A percentile compares a stretch with the other conserved stretches of the same genome.
phyloP scores from a whole-genome alignment of 2,797 vertebrate species.

The Pristis pectinata region DNA sequence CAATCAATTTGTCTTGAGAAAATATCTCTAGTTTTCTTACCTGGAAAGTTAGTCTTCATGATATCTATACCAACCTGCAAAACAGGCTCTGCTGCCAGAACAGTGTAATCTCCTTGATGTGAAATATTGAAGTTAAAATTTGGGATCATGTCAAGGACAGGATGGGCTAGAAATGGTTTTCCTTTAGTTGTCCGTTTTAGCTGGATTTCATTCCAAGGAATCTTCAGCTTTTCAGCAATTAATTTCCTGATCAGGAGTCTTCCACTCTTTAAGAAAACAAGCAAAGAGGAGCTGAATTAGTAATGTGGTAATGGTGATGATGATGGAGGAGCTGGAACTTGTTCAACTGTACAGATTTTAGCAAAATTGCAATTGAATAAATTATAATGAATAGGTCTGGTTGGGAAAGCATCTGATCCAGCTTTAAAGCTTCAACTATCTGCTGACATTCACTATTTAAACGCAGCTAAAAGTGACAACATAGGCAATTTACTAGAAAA shows the following conservation, averaged over 20 bases:
- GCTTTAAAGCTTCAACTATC: neutral
- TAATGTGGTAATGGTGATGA: neutral
- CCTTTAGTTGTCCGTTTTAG: conserved; percentile 79
- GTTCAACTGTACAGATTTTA: neutral
- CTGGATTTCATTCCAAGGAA: conserved; percentile 84
- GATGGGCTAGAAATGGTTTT: conserved; percentile 76
- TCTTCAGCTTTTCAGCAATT: conserved; percentile 72
- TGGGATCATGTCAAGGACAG: conserved; percentile 43
- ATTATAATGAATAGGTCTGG: neutral
- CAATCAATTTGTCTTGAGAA: neutral
- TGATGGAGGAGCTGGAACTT: too few species aligned
- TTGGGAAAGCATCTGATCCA: neutral
- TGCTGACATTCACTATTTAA: neutral
- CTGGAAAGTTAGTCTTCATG: conserved; percentile 86
- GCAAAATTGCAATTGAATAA: too few species aligned
- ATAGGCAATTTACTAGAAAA: neutral
- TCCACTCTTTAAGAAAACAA: conserved; percentile 63
- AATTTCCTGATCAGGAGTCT: conserved; percentile 84
- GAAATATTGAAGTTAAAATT: conserved; percentile 87
- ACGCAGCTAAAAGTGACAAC: neutral
- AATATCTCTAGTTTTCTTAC: conserved; percentile 52
- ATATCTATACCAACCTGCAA: conserved; percentile 83
- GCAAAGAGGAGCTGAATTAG: neutral
- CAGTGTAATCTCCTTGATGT: conserved; percentile 88
- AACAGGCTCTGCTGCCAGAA: conserved; percentile 80